Evolutionary conservation across 2,888 invertebrate genomes (phyloP), one percentile per base, ranked within the genome.

Genomic region (Papilio demoleus): DNA sequence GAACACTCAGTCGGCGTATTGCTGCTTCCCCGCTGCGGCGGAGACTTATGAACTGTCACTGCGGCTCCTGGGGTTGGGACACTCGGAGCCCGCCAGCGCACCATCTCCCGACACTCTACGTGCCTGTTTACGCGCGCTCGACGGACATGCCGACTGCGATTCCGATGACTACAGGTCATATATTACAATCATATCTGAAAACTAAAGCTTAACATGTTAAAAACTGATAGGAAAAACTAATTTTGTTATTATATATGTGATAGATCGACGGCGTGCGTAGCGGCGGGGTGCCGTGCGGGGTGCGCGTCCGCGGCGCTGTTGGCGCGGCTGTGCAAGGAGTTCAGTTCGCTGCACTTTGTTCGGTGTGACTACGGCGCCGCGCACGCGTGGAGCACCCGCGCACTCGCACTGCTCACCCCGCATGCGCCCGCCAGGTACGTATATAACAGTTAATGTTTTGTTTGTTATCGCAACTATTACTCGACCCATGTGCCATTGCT

Each of bases 361-460:
- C 95, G 96, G 81, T 97, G 97, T 88, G 96, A 97, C 93, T 98
- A 97, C 89, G 95, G 96, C 85, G 96, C 96, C 84, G 94, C 94
- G 77, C 95, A 95, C 85, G 93, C 94, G 73, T 97, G 97, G 96
- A 95, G 96, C 83, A 90, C 95, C 77, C 93, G 95, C 79, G 97
- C 98, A 47, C 92, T 98, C 73, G 88, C 93, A 61, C 93, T 96
- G 78, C 89, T 98, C 64, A 93, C 93, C 22, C 89, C 94, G 34
- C 90, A 93, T 75, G 93, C 95, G 71, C 95, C 95, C 27, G 89
- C 94, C 76, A 94, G 93, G 95, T 95, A 45, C 56, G 6, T 9
- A 14, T 38, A 38, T 2, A 4, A 38, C 11, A 12, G 14, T 14
- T 14, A 38, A 38, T 38, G 1, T 38, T 12, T n/a, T n/a, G n/a